Percentiles rank a stretch among this genome's conserved stretches.
phyloP scores from a whole-genome alignment of 2,113 vertebrate species.

The Plectropomus leopardus region DNA sequence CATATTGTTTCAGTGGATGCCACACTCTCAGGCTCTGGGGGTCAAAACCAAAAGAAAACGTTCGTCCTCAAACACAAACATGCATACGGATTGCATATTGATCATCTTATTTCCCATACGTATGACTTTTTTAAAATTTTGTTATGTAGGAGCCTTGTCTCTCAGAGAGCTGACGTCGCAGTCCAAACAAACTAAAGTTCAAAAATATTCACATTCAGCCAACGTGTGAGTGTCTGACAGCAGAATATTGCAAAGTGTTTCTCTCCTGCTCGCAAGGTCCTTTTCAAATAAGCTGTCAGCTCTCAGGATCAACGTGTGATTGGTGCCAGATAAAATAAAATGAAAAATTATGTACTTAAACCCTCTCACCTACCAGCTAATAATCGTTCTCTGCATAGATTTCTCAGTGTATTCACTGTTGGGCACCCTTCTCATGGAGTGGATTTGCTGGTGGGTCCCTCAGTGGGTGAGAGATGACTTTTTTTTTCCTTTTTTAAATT shows the following conservation, averaged over 20 bases:
- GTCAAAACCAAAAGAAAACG: slow-evolving; percentile 38
- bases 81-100: slow-evolving; percentile 78
- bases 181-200: slow-evolving; percentile 49
- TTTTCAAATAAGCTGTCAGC: slow-evolving; percentile 46
- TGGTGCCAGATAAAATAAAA: slow-evolving; percentile 45
- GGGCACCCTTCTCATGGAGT: slow-evolving; percentile 61
- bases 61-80: slow-evolving; percentile 66
- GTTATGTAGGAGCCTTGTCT: slow-evolving; percentile 17
- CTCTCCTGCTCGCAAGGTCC: slow-evolving; percentile 27
- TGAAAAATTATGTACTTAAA: slow-evolving; percentile 27
- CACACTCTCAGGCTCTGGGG: slow-evolving; percentile 65
- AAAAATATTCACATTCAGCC: slow-evolving; percentile 50
- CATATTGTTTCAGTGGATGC: slow-evolving; percentile 67
- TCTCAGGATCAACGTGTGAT: slow-evolving; percentile 23
- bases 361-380: slow-evolving; percentile 37
- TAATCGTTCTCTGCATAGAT: slow-evolving; percentile 77
- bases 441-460: slow-evolving; percentile 75
- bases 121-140: slow-evolving; percentile 14
- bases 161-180: slow-evolving; percentile 54
- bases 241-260: slow-evolving; percentile 52
- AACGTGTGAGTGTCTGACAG: slow-evolving; percentile 36
- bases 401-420: slow-evolving; percentile 64
- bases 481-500: not conserved
- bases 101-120: slow-evolving; percentile 53
- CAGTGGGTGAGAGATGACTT: slow-evolving; percentile 51